These are phyloP conservation scores for Boleophthalmus pectinirostris DNA, from an alignment of 2,113 vertebrate species.

Conservation along the genomic window DNA sequence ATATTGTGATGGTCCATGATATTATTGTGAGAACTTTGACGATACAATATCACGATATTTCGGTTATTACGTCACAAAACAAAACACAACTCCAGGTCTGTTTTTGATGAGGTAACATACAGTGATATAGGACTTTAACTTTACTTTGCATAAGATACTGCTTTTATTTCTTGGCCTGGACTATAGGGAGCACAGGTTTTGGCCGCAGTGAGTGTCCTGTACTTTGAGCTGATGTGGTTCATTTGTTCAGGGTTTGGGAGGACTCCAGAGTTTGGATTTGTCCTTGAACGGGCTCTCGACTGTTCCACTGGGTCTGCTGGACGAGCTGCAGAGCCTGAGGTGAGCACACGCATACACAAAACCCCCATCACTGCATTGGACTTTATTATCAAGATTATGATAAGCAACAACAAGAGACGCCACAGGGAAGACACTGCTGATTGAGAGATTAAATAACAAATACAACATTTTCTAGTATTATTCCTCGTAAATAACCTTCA, in stretches of 20 bases:
- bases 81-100: too few species aligned
- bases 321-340: conserved; percentile 85
- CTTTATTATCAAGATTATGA: background rate
- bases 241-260: conserved; percentile 70
- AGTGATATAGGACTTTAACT: background rate
- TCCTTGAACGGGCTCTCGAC: conserved; percentile 91
- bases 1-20: too few species aligned
- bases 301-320: conserved; percentile 87
- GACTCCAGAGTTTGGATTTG: conserved; percentile 88
- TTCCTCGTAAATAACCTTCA: background rate
- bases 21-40: too few species aligned
- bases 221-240: conserved; percentile 1
- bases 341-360: conserved; percentile 22
- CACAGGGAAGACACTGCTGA: background rate
- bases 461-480: background rate
- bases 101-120: too few species aligned
- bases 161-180: background rate
- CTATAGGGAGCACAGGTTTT: background rate
- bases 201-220: background rate
- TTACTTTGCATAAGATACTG: background rate
- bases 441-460: background rate
- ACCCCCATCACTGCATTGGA: background rate
- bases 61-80: too few species aligned
- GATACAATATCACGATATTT: too few species aligned
- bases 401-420: background rate